Conservation (phyloP, 2,113 vertebrate genomes). For the Cinclus mexicanus region DNA sequence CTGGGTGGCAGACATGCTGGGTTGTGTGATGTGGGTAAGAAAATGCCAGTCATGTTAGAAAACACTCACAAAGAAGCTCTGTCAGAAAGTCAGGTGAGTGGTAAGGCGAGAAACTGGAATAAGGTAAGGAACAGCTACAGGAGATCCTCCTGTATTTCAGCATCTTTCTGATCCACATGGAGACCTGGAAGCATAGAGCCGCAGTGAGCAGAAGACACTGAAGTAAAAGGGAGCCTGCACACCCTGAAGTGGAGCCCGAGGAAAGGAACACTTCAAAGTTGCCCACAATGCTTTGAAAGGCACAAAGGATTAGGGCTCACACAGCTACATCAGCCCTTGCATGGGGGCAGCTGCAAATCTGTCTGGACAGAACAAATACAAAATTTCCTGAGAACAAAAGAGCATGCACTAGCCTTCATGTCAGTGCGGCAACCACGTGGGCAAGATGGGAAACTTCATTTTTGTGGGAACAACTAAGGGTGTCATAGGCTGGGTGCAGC, state of each 20-base stretch:
- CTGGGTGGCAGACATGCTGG: not conserved
- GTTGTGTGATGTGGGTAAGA: conserved; percentile 1
- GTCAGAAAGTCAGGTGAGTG: not conserved
- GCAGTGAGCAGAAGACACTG: not conserved
- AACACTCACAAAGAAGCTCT: not conserved
- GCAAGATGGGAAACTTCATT: not conserved
- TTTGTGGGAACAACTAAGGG: not conserved
- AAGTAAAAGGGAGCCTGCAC: not conserved
- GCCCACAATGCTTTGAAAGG: not conserved
- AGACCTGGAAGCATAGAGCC: not conserved
- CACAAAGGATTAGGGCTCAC: not conserved
- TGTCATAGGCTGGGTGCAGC: not conserved
- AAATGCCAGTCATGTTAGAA: not conserved
- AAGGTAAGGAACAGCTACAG: not conserved
- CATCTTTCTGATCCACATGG: not conserved
- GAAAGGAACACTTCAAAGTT: conserved; percentile 7
- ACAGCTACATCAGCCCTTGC: not conserved
- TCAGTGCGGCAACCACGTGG: not conserved
- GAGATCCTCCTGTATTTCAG: not conserved
- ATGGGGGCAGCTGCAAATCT: not conserved
- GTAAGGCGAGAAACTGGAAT: not conserved
- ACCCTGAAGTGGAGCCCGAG: not conserved
- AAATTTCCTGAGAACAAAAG: not conserved
- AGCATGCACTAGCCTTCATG: not conserved
- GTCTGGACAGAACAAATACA: not conserved